Evolutionary conservation across 2,797 vertebrate species (phyloP).

Genomic region (Catostomus latipinnis): DNA sequence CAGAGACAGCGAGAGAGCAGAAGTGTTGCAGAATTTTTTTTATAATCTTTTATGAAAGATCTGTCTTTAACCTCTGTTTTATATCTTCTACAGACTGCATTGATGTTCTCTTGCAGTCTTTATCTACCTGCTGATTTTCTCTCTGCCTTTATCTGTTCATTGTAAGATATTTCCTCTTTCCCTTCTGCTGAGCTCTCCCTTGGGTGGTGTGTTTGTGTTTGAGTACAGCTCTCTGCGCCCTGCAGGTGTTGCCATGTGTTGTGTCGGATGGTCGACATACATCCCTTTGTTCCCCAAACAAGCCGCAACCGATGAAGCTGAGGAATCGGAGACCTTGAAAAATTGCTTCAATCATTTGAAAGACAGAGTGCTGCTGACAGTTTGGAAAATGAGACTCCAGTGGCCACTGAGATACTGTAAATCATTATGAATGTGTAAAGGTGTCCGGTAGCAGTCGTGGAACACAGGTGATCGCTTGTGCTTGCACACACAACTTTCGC

Average conservation of each 20-base stretch:
- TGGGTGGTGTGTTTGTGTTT: conserved; percentile 25
- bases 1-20: too few species aligned
- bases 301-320: conserved; percentile 19
- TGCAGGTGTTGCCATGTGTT: conserved; percentile 31
- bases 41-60: too few species aligned
- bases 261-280: conserved; percentile 20
- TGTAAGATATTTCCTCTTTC: conserved; percentile 9
- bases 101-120: neutral
- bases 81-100: neutral
- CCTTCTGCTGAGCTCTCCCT: conserved; percentile 1
- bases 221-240: conserved; percentile 2
- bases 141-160: conserved; percentile 14
- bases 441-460: too few species aligned
- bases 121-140: neutral
- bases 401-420: conserved; percentile 24
- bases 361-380: conserved; percentile 46
- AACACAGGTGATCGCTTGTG: too few species aligned
- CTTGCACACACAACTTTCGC: too few species aligned
- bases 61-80: too few species aligned
- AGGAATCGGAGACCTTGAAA: conserved; percentile 52
- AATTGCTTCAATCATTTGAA: conserved; percentile 52
- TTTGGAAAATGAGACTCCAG: conserved; percentile 51
- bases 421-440: too few species aligned
- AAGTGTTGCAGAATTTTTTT: too few species aligned
- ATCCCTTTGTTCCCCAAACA: conserved; percentile 40